Percentiles rank a stretch among this genome's conserved stretches.
Evolutionary conservation across 37 sponge, comb jelly and placozoan genomes (phyloP).

Genomic region (Eunapius fragilis): DNA sequence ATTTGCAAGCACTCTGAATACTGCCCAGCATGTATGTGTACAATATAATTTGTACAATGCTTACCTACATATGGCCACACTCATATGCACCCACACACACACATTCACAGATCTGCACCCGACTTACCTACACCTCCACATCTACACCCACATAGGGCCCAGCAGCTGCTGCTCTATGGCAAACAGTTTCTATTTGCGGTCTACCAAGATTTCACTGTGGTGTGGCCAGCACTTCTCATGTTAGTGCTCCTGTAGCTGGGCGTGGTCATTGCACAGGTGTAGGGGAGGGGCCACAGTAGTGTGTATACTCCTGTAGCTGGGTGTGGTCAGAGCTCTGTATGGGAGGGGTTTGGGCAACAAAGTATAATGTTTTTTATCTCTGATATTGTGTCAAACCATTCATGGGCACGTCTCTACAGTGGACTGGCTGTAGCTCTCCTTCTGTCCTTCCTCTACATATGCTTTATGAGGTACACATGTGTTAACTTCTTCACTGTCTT

Average conservation of each 20-base stretch:
- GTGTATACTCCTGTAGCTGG: too few relatives aligned
- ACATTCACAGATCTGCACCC: constrained; percentile 32
- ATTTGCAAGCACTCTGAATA: not conserved
- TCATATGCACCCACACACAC: constrained; percentile 26
- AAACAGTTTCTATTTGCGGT: constrained; percentile 69
- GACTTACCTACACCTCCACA: not conserved
- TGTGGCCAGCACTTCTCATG: constrained; percentile 70
- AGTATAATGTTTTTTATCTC: too few relatives aligned
- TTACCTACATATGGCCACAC: not conserved
- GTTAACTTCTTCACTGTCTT: not conserved
- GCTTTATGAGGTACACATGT: constrained; percentile 54
- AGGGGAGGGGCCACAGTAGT: not conserved
- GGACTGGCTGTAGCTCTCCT: constrained; percentile 60
- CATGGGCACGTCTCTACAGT: constrained; percentile 30
- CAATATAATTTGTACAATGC: not conserved
- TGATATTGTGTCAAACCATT: too few relatives aligned
- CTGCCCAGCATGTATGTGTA: not conserved
- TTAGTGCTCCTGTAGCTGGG: constrained; percentile 48
- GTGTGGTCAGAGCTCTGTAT: too few relatives aligned
- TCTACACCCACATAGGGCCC: not conserved
- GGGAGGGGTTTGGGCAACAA: too few relatives aligned
- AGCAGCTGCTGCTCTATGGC: not conserved
- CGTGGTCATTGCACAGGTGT: constrained; percentile 53
- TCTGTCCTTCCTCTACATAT: constrained; percentile 76
- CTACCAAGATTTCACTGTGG: constrained; percentile 74